Base-by-base conservation (phyloP, 2,888 invertebrate genomes). In the Gymnocheta viridis region DNA sequence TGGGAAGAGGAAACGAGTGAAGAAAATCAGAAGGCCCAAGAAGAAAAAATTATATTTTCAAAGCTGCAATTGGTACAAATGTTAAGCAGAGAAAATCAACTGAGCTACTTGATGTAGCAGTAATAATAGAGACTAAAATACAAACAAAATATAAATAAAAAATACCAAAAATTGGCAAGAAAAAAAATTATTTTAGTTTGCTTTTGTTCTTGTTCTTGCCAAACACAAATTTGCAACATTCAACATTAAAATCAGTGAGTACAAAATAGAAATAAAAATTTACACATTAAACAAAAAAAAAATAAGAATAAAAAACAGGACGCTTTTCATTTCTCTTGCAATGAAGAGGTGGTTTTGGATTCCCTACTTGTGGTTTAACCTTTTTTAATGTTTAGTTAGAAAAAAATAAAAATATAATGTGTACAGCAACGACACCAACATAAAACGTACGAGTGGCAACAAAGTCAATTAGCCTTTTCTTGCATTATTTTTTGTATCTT, bases 381-480 rank as follows among this genome's bases (percentile, higher is more conserved):
- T 56, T 56, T 41, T 35, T 54, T 38, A 22, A n/a, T 51, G 51
- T 38, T 22, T n/a, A 6, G 17, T 35, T 38, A 7, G 27, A 58
- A 49, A 19, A 44, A 51, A 58, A 49, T 14, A 44, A 51, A 72
- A 38, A 41, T 12, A 47, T 17, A 12, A 27, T 17, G 22, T 19
- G 29, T 19, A 24, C 19, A 24, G 44, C 35, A 56, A 51, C 24
- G 7, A 27, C 27, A 38, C 41, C 60, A 62, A n/a, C 51, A 44
- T 47, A 64, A 69, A 62, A 62, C 56, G 29, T 67, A 62, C 54
- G 47, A n/a, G 17, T 47, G 2, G 47, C 49, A 80, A 66, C 70
- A 76, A 76, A 80, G 83, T 76, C 83, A 83, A 76, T 83, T 80
- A 83, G 83, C 70, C 74, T 51, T 79, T 79, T 79, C 62, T 64